phyloP scores from a whole-genome alignment of 2,113 vertebrate genomes.

The Scopus umbretta region DNA sequence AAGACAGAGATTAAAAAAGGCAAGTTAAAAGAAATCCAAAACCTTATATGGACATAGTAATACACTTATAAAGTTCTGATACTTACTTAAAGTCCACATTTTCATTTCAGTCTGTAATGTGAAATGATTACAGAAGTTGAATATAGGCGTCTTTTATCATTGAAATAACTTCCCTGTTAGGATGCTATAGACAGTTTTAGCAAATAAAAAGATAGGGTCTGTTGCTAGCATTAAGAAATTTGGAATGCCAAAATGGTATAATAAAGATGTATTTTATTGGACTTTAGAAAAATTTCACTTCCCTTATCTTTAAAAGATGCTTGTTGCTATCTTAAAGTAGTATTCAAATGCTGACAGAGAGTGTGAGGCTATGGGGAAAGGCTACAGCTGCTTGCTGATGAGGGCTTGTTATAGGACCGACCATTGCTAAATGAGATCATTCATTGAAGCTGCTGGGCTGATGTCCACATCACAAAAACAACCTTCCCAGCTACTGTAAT shows the following conservation, averaged over 20 bases:
- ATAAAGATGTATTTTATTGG: background rate
- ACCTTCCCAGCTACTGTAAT: background rate
- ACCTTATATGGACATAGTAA: background rate
- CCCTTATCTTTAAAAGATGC: background rate
- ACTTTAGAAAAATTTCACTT: background rate
- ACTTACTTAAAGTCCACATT: background rate
- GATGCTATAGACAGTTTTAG: background rate
- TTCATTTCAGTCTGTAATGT: no score
- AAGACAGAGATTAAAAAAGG: background rate
- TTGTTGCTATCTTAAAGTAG: background rate
- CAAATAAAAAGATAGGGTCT: background rate
- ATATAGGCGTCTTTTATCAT: background rate
- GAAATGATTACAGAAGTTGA: background rate
- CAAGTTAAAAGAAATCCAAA: background rate
- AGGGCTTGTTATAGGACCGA: background rate
- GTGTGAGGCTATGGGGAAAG: background rate
- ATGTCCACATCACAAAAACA: background rate
- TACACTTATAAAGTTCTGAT: background rate
- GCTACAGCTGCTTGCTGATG: background rate
- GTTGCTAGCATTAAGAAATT: background rate
- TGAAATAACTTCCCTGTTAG: background rate
- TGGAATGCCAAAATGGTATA: background rate
- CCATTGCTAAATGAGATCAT: fast-evolving
- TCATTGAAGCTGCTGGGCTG: background rate
- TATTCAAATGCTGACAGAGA: background rate